Percentiles rank a stretch among this genome's conserved stretches.
Conservation (phyloP, 2,888 invertebrate species). For the Epinotia nisella region DNA sequence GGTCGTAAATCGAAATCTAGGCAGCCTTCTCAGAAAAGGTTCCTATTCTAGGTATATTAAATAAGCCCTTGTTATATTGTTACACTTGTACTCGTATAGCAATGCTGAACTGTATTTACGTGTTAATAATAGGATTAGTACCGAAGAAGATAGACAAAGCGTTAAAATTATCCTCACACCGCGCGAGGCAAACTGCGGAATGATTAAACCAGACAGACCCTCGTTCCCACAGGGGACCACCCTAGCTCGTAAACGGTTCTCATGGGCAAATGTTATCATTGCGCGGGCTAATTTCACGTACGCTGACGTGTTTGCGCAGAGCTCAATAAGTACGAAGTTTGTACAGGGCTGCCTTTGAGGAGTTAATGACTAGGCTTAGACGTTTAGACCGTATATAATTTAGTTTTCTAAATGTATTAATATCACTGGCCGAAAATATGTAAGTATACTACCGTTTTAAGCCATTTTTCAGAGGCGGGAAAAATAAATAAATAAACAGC, state of each 20-base stretch:
- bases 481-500: too few species aligned
- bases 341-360: conserved; percentile 14
- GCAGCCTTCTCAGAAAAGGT: not conserved
- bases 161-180: conserved; percentile 20
- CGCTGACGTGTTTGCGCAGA: conserved; percentile 46
- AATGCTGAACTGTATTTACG: not conserved
- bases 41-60: not conserved
- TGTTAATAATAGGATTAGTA: not conserved
- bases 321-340: conserved; percentile 24
- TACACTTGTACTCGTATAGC: too few species aligned
- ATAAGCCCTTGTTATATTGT: not conserved
- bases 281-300: conserved; percentile 62
- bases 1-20: too few species aligned
- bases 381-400: conserved; percentile 7
- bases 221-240: conserved; percentile 47
- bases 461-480: too few species aligned
- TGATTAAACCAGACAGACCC: conserved; percentile 44
- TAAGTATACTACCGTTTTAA: too few species aligned
- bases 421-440: too few species aligned
- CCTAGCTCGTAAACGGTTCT: conserved; percentile 61
- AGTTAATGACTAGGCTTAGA: conserved; percentile 6
- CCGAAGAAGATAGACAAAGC: not conserved
- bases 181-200: conserved; percentile 15
- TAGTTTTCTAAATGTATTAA: too few species aligned
- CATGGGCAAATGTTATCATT: conserved; percentile 65